A percentile compares a stretch with the other conserved stretches of the same genome.
phyloP scores from a whole-genome alignment of 1,140 invertebrate genomes.

The Scaptomyza montana region DNA sequence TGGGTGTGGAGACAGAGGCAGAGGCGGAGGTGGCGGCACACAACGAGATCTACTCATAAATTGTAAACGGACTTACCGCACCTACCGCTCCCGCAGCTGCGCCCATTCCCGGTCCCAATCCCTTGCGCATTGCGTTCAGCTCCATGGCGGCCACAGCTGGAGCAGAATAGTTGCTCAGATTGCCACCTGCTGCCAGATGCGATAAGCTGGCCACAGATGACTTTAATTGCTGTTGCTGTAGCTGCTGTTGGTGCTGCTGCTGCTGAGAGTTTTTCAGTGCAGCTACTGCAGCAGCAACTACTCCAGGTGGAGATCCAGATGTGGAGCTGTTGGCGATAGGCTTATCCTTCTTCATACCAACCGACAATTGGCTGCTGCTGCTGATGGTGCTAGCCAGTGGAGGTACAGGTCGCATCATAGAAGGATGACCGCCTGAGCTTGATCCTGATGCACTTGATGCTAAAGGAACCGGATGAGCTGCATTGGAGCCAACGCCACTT shows the following conservation, averaged over 20 bases:
- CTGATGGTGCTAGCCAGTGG: slow-evolving; percentile 41
- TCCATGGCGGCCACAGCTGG: slow-evolving; percentile 55
- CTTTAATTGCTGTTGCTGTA: slow-evolving; percentile 40
- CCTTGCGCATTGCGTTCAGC: slow-evolving; percentile 70
- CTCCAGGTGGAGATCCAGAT: slow-evolving; percentile 33
- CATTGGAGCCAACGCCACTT: slow-evolving; percentile 20
- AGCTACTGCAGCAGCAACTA: slow-evolving; percentile 54
- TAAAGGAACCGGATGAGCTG: slow-evolving; percentile 10
- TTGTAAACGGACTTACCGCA: slow-evolving; percentile 81
- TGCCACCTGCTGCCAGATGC: slow-evolving; percentile 58
- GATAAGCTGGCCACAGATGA: slow-evolving; percentile 60
- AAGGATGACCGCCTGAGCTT: slow-evolving; percentile 9
- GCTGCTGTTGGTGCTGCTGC: slow-evolving; percentile 46
- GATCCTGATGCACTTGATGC: not conserved
- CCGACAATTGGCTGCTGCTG: slow-evolving; percentile 28
- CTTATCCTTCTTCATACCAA: slow-evolving; percentile 36
- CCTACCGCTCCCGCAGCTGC: slow-evolving; percentile 54
- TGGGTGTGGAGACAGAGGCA: slow-evolving; percentile 33
- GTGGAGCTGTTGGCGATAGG: slow-evolving; percentile 16
- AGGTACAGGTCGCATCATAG: slow-evolving; percentile 62
- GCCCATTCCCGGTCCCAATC: slow-evolving; percentile 50
- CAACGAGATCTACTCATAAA: slow-evolving; percentile 65
- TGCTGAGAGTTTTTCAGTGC: slow-evolving; percentile 65
- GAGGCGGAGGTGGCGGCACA: slow-evolving; percentile 52
- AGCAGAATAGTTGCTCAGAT: slow-evolving; percentile 41